phyloP scores from a whole-genome alignment of 2,113 vertebrate species.

The Axis porcinus region DNA sequence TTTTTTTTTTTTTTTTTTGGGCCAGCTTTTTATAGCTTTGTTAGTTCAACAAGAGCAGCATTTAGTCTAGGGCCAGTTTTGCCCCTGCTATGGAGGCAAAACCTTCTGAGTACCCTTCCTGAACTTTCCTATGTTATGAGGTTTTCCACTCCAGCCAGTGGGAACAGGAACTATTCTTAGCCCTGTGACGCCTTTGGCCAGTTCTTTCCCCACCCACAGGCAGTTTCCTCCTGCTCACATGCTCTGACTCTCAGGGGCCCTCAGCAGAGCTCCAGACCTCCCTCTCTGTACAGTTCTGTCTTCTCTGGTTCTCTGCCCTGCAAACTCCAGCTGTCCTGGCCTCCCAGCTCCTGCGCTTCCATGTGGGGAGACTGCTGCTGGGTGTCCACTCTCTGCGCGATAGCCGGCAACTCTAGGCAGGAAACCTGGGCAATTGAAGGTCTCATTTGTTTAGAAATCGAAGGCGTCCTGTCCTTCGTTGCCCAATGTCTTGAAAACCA shows the following conservation, averaged over 20 bases:
- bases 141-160: not conserved
- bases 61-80: not conserved
- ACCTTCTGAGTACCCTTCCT: not conserved
- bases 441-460: not conserved
- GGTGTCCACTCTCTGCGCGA: not conserved
- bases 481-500: not conserved
- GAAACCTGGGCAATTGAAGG: not conserved
- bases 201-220: not conserved
- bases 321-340: not conserved
- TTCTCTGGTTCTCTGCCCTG: not conserved
- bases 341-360: not conserved
- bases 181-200: not conserved
- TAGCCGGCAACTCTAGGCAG: not conserved
- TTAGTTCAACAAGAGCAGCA: not conserved
- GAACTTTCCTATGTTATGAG: not conserved
- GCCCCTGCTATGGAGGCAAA: not conserved
- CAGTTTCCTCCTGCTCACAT: not conserved
- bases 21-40: not conserved
- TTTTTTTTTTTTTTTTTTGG: too few species aligned
- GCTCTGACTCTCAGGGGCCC: not conserved
- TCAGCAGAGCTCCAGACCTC: not conserved
- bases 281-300: not conserved
- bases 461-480: not conserved
- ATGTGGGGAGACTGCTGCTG: not conserved
- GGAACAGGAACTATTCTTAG: not conserved